A percentile compares a stretch with the other conserved stretches of the same genome.
phyloP scores from a whole-genome alignment of 2,888 invertebrate species.

The Carcina quercana region DNA sequence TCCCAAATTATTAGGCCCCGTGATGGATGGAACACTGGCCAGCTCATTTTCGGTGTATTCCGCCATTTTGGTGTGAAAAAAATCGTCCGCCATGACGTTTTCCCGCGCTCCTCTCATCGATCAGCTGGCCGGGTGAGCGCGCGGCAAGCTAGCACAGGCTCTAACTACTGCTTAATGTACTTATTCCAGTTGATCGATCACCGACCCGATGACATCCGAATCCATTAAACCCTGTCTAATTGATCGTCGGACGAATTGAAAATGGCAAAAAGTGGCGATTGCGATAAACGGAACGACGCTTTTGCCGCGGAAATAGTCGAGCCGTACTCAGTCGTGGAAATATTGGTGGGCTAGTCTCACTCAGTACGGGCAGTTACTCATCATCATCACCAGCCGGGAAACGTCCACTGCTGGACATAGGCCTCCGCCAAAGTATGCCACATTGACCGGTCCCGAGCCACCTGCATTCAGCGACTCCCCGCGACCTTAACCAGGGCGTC shows the following conservation, averaged over 20 bases:
- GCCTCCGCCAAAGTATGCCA: no score
- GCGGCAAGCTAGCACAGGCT: conserved; percentile 33
- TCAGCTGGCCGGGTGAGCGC: conserved; percentile 30
- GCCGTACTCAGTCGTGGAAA: no score
- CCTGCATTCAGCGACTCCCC: no score
- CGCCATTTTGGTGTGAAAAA: conserved; percentile 14
- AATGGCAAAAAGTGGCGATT: conserved; percentile 49
- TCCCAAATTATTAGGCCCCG: conserved; percentile 11
- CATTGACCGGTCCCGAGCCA: no score
- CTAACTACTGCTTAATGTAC: conserved; percentile 61
- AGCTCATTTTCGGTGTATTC: conserved; percentile 11
- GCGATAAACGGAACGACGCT: no score
- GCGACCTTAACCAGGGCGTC: no score
- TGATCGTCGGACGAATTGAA: conserved; percentile 62
- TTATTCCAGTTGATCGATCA: conserved; percentile 62
- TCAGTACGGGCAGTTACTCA: no score
- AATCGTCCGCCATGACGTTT: conserved; percentile 15
- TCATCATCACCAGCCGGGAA: no score
- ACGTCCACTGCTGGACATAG: no score
- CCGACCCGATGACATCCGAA: conserved; percentile 50
- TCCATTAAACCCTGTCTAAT: conserved; percentile 69
- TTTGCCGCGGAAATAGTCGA: no score
- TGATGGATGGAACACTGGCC: conserved; percentile 13
- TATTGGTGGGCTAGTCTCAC: no score
- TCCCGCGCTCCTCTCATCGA: conserved; percentile 23